Conservation (phyloP, 1,140 invertebrate genomes). For the Listronotus oregonensis region DNA sequence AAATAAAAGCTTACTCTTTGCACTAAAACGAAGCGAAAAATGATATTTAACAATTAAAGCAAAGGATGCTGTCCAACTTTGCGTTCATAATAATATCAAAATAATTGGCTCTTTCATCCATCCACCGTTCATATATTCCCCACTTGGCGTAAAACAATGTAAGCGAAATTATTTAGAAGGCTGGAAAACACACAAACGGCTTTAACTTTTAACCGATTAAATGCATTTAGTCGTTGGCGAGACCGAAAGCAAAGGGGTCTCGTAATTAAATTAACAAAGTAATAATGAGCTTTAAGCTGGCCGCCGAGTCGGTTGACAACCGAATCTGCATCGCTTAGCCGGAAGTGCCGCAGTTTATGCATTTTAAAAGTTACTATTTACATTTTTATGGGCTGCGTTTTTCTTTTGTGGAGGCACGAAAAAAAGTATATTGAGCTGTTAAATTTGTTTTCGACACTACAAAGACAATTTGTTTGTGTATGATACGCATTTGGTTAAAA, state of each 20-base stretch:
- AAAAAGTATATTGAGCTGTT: background rate
- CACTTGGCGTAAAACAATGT: constrained; percentile 8
- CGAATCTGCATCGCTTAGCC: too few species aligned
- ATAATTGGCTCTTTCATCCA: constrained; percentile 17
- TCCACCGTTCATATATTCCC: constrained; percentile 10
- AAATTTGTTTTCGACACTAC: background rate
- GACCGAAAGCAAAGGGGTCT: constrained; percentile 3
- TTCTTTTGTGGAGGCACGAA: background rate
- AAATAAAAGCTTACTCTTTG: too few species aligned
- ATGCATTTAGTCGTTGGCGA: constrained; percentile 15
- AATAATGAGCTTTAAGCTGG: constrained; percentile 16
- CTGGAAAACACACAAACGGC: constrained; percentile 15
- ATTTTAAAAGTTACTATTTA: too few species aligned
- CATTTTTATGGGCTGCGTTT: too few species aligned
- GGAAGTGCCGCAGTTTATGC: too few species aligned
- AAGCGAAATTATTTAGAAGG: constrained; percentile 21
- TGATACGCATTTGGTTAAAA: too few species aligned
- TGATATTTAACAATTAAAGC: too few species aligned
- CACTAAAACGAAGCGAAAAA: too few species aligned
- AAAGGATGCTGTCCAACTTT: background rate
- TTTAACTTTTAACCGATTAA: constrained; percentile 25
- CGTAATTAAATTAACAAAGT: constrained; percentile 18
- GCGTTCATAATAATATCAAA: constrained; percentile 12
- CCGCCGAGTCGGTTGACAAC: too few species aligned
- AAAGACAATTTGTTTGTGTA: too few species aligned